Evolutionary conservation across 1,140 invertebrate species (phyloP), one percentile per base, ranked within the genome.

Genomic region (Drosophila mayri): DNA sequence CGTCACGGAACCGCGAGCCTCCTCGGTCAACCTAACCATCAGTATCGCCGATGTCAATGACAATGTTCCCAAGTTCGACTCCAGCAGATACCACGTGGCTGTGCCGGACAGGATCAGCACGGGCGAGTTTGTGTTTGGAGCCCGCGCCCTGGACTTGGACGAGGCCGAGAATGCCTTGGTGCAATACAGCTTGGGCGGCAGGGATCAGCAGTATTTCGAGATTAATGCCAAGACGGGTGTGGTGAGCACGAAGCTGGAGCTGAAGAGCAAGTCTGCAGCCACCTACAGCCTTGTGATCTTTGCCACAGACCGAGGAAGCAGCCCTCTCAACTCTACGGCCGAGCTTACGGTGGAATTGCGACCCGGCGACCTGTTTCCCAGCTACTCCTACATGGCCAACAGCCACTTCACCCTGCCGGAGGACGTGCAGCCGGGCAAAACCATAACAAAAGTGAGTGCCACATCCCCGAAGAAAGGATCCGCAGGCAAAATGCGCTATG

Each of bases 91-190:
- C 86, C 95, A 95, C 58, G 95, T 97, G 6, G 95, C 96, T 59
- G 95, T 98, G 50, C 96, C 97, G 0, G 97, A 97, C 79, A 94
- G 95, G 10, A 97, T 96, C 2, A 93, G 94, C 72, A 93, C 95
- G 44, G 96, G 96, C 92, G 94, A 95, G 83, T 98, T 98, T 93
- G 97, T 99, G 18, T 98, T 98, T 93, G 97, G 97, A 12, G 96
- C 96, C 0, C 96, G 95, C 92, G 97, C 97, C 1, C 93, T 93
- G 9, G 98, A 98, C 92, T 94, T 94, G 52, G 98, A 99, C 91
- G 94, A 95, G 43, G 97, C 96, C 1, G 88, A 94, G 1, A 98
- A 98, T 91, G 96, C 97, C 35, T 94, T 95, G 78, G 95, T 98
- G 30, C 93, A 94, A 12, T 99, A 98, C 91, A 95, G 94, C 43